Conservation (phyloP, 2,113 vertebrate species). For the Grammatotria lemairii region DNA sequence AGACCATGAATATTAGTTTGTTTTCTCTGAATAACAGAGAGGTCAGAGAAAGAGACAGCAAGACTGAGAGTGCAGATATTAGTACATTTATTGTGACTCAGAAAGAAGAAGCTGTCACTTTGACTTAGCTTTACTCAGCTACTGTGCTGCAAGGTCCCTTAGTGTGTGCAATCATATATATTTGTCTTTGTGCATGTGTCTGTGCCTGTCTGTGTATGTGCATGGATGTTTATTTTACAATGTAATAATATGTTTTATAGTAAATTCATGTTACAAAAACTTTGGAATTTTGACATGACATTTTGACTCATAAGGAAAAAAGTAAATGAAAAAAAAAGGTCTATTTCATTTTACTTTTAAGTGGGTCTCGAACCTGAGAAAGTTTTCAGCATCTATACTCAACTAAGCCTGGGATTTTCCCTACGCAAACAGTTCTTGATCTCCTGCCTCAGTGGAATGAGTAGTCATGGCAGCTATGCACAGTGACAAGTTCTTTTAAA, state of each 20-base stretch:
- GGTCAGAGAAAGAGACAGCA: background rate
- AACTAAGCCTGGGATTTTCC: background rate
- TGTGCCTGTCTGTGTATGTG: background rate
- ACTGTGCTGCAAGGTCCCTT: background rate
- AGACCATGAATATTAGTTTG: background rate
- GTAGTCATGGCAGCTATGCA: background rate
- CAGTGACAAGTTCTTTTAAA: background rate
- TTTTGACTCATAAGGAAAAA: background rate
- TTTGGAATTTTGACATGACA: background rate
- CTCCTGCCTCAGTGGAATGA: background rate
- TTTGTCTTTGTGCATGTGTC: background rate
- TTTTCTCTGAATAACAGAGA: background rate
- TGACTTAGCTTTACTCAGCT: constrained; percentile 46
- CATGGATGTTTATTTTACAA: background rate
- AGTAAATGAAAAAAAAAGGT: background rate
- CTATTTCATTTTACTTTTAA: background rate
- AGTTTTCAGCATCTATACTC: background rate
- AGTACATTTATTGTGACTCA: constrained; percentile 48
- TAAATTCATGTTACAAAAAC: background rate
- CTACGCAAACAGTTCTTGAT: background rate
- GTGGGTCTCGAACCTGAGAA: background rate
- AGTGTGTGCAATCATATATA: background rate
- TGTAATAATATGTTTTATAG: background rate
- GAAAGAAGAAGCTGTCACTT: constrained; percentile 50
- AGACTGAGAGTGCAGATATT: constrained; percentile 32